Evolutionary conservation across 2,888 invertebrate species (phyloP), one percentile per base, ranked within the genome.

Genomic region (Pristionchus exspectatus): DNA sequence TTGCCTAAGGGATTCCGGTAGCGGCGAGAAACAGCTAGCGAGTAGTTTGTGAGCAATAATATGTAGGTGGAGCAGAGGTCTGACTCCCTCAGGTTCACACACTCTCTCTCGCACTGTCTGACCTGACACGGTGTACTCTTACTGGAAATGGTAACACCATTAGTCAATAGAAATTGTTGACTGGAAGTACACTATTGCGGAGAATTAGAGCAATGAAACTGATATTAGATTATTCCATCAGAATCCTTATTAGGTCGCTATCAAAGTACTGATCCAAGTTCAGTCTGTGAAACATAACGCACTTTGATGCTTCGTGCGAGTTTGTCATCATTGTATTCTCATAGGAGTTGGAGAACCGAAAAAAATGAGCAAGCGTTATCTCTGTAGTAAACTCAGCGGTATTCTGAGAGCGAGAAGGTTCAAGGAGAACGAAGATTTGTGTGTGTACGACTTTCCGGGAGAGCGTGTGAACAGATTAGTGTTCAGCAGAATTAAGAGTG

Each of bases 21-120:
- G 44, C 30, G 18, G 77, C 33, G 81, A 81, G 81, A 81, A 81
- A 81, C 81, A 81, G 44, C 50, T 54, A 81, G 14, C 7, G 72
- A 33, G 72, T 72, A 72, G 72, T 30, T 27, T n/a, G 69, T 18
- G 72, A 33, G 33, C 30, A 33, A 33, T 30, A 72, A 77, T 30
- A n/a, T n/a, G n/a, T n/a, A 77, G 33, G 30, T 14, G 33, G 33
- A 18, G 44, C 21, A 44, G 9, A 10, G 12, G 1, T 69, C 69
- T 69, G 30, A 69, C 30, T 69, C 69, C 33, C 69, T 33, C 16
- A 30, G 4, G 14, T 30, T 16, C 14, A 16, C 30, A 21, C 30
- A 69, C 69, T 69, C 10, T 69, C 10, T 33, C 69, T 30, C 69
- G 27, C 69, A 27, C 69, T n/a, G 63, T n/a, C 63, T 63, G 1